Percentiles rank a stretch among this genome's conserved stretches.
Evolutionary conservation across 2,797 vertebrate genomes (phyloP).

Genomic region (Nannoperca australis): DNA sequence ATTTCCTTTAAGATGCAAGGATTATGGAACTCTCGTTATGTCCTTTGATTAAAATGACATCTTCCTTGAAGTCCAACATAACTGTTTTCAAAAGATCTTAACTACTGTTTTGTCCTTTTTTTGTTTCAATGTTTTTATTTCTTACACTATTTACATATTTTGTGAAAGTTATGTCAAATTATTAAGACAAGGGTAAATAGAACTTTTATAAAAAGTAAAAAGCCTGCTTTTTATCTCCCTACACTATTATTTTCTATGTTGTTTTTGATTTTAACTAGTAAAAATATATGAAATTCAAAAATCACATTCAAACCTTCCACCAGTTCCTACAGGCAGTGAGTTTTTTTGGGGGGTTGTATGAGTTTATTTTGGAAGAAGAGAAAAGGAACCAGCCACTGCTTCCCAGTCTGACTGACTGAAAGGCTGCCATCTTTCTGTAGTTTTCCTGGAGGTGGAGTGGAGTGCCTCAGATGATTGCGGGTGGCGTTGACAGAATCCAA

Average conservation of each 20-base stretch:
- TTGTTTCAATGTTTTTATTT: neutral
- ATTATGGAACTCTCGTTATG: neutral
- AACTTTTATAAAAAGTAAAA: too few species aligned
- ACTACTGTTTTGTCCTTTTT: neutral
- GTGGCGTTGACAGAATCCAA: constrained; percentile 63
- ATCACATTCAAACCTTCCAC: neutral
- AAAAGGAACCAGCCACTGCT: constrained; percentile 26
- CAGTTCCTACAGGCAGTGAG: neutral
- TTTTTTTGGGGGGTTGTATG: neutral
- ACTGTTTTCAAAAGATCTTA: neutral
- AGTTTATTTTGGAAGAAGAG: constrained; percentile 26
- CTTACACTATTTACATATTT: neutral
- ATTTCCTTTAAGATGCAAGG: neutral
- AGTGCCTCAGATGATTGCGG: constrained; percentile 53
- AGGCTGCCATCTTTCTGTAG: constrained; percentile 39
- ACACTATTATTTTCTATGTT: neutral
- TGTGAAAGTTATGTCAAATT: neutral
- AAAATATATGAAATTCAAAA: neutral
- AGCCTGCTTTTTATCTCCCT: neutral
- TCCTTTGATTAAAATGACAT: neutral
- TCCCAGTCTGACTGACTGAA: constrained; percentile 31
- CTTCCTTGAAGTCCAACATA: neutral
- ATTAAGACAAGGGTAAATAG: neutral
- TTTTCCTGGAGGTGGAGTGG: constrained; percentile 50
- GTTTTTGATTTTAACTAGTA: neutral